Percentiles rank a stretch among this genome's conserved stretches.
Evolutionary conservation across 2,888 invertebrate genomes (phyloP).

Genomic region (Apodemia mormo): DNA sequence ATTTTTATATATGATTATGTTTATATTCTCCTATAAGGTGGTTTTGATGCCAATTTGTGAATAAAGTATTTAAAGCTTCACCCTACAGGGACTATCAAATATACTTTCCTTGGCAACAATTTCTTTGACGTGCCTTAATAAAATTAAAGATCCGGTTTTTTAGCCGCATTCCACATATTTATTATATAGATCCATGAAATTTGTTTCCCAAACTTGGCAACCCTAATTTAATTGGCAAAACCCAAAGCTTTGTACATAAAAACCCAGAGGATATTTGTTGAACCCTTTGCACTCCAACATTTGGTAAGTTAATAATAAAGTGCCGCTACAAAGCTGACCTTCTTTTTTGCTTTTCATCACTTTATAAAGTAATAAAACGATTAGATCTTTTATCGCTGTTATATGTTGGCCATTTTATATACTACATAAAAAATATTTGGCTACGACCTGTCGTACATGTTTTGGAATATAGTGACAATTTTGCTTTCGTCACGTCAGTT

Average conservation of each 20-base stretch:
- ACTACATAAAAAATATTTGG: neutral
- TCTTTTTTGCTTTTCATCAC: slow-evolving; percentile 22
- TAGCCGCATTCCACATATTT: no score
- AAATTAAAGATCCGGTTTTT: no score
- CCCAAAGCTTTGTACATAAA: neutral
- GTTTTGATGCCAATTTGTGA: no score
- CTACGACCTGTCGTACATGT: neutral
- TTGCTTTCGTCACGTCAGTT: neutral
- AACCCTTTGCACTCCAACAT: neutral
- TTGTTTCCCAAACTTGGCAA: no score
- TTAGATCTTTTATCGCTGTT: neutral
- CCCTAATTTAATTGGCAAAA: no score
- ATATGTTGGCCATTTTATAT: neutral
- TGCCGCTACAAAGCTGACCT: neutral
- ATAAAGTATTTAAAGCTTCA: no score
- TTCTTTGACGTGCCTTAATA: no score
- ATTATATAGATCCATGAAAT: no score
- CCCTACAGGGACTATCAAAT: no score
- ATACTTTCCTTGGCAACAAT: no score
- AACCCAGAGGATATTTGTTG: neutral
- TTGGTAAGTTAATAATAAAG: neutral
- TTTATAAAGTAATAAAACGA: neutral
- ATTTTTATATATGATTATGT: no score
- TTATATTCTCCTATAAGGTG: no score
- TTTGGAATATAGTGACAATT: neutral